Evolutionary conservation across 64 coral and sea anemone genomes (phyloP), one percentile per base, ranked within the genome.

Genomic region (Trachythela sp.): DNA sequence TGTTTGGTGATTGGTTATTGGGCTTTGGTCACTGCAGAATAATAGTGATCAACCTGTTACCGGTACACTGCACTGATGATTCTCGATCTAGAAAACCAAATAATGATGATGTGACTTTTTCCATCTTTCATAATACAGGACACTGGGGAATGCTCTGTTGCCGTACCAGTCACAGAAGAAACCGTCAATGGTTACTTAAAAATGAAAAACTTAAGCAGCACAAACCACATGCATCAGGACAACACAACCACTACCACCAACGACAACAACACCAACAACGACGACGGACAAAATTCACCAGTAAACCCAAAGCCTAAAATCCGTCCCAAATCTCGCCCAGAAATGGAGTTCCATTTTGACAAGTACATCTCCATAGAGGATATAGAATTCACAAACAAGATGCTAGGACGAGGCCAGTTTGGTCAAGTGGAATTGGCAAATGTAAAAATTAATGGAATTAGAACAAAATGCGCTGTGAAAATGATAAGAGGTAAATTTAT

Each of bases 341-440:
- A 80, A 36, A 34, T 36, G 27, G 11, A 18, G 13, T 80, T 80
- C 33, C 27, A 80, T 39, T 39, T 39, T 18, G 37, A 80, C 30
- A 80, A 13, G 30, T 29, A 37, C 37, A 39, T 80, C 30, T 9
- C 75, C 8, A 37, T 80, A 15, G 37, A 80, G 4, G 2, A 30
- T 30, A 80, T 80, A 15, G 2, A 4, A 11, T 80, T 80, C 37
- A 80, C 75, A 15, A 30, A 35, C 31, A 80, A 39, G 1, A 15
- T 80, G 75, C 75, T 80, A 1, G 75, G 75, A 5, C 75, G 75
- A 37, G 75, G 75, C 9, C 75, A 80, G 20, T 80, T 80, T 80
- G 75, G 75, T 18, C 75, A 39, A 30, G 75, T 80, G 31, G 75
- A 80, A 80, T 30, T 80, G 15, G 75, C 37, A 0, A 39, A 80